phyloP scores from a whole-genome alignment of 2,888 invertebrate species.

The Melanostoma mellinum region DNA sequence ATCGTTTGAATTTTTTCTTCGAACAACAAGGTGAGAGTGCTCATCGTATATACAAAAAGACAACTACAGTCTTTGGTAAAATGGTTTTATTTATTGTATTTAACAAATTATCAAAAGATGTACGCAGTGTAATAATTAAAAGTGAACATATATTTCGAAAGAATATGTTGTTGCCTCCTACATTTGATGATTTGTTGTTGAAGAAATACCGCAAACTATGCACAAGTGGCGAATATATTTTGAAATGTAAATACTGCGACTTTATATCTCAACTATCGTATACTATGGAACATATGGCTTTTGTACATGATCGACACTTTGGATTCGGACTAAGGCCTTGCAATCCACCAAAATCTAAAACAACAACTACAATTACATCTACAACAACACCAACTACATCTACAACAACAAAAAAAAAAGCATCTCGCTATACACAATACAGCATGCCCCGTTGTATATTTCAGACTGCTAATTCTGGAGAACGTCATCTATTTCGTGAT shows the following conservation, averaged over 20 bases:
- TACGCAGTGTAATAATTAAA: background rate
- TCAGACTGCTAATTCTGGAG: background rate
- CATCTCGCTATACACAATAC: no score
- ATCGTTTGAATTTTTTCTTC: background rate
- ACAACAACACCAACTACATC: background rate
- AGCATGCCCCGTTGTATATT: background rate
- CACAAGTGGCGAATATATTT: background rate
- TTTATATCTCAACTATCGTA: background rate
- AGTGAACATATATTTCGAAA: background rate
- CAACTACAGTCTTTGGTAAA: background rate
- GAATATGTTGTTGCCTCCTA: background rate
- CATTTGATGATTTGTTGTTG: background rate
- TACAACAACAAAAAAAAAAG: no score
- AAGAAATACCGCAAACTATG: background rate
- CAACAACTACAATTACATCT: no score
- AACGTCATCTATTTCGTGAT: background rate
- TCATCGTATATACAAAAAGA: background rate
- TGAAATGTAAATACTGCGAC: background rate
- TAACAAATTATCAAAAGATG: background rate
- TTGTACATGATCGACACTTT: background rate
- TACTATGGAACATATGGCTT: slow-evolving; percentile 1
- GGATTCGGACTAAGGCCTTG: background rate
- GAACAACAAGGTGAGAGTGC: background rate
- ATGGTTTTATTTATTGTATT: background rate
- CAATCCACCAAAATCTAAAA: background rate